Evolutionary conservation across 2,888 invertebrate species (phyloP), one percentile per base, ranked within the genome.

Genomic region (Megamerina dolium): DNA sequence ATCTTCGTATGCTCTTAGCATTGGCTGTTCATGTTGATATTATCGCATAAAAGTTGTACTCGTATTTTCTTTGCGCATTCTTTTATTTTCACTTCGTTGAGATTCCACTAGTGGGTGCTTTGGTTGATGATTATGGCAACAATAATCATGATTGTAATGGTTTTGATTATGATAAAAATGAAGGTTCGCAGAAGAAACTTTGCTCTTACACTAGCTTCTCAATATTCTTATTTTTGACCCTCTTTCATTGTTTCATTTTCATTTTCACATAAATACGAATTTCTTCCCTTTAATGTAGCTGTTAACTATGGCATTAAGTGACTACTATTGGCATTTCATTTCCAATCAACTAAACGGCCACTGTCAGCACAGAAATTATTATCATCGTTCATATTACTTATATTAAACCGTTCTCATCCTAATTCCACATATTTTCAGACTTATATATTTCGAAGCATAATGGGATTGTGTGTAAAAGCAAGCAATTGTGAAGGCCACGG

Each of bases 131-230:
- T 65, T 66, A 65, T 66, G 66, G 65, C 62, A 63, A 64, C 58
- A 67, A 67, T 67, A 66, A 65, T 67, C 66, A 63, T 67, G 67
- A 65, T 65, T 64, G 66, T 61, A 61, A 65, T 65, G 66, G 66
- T 54, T 65, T 63, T 65, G 63, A 66, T 65, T 63, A 64, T 61
- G 65, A 58, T 62, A 58, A 64, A 64, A 65, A 66, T 60, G 64
- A 61, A 61, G 63, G 59, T 62, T 62, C 61, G 59, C 60, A 57
- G 61, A 59, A 59, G 6, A 23, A 10, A 23, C 10, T 23, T 23
- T 10, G 23, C 23, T 6, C 23, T 6, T 23, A 8, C 23, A 8
- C 23, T 23, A n/a, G n/a, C n/a, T n/a, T n/a, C n/a, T n/a, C n/a
- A n/a, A n/a, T n/a, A n/a, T n/a, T n/a, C n/a, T 31, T 41, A 32